phyloP scores from a whole-genome alignment of 2,797 vertebrate genomes.

The Coreius guichenoti region DNA sequence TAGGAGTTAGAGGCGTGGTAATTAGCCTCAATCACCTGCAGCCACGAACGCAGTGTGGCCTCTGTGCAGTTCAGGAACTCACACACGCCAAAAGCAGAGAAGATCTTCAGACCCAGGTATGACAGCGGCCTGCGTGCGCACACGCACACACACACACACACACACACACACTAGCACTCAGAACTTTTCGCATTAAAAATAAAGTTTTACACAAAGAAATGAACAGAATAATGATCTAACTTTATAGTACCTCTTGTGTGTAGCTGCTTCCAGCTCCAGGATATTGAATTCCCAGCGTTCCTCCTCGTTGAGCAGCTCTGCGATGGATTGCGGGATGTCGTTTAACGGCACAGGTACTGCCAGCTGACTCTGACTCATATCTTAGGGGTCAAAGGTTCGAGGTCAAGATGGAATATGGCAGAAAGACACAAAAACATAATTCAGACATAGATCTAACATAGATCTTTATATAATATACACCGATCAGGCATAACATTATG shows the following conservation, averaged over 20 bases:
- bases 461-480: no score
- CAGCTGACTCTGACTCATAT: slow-evolving; percentile 75
- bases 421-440: neutral
- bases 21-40: slow-evolving; percentile 92
- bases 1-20: slow-evolving; percentile 95
- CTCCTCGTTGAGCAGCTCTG: slow-evolving; percentile 90
- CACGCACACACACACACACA: neutral
- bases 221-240: neutral
- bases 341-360: slow-evolving; percentile 83
- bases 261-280: slow-evolving; percentile 92
- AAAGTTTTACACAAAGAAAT: neutral
- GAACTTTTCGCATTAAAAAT: neutral
- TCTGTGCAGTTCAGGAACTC: slow-evolving; percentile 94
- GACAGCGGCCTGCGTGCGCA: slow-evolving; percentile 84
- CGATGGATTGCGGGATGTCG: slow-evolving; percentile 88
- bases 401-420: neutral
- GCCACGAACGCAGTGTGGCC: slow-evolving; percentile 89
- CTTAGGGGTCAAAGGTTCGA: slow-evolving; percentile 15
- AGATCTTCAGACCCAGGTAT: slow-evolving; percentile 93
- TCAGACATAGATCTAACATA: neutral
- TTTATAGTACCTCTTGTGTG: slow-evolving; percentile 61
- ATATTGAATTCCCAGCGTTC: slow-evolving; percentile 96
- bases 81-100: slow-evolving; percentile 92
- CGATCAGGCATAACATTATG: no score
- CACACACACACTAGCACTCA: neutral